Base-by-base conservation (phyloP, 2,797 vertebrate genomes). In the Danio kyathit region DNA sequence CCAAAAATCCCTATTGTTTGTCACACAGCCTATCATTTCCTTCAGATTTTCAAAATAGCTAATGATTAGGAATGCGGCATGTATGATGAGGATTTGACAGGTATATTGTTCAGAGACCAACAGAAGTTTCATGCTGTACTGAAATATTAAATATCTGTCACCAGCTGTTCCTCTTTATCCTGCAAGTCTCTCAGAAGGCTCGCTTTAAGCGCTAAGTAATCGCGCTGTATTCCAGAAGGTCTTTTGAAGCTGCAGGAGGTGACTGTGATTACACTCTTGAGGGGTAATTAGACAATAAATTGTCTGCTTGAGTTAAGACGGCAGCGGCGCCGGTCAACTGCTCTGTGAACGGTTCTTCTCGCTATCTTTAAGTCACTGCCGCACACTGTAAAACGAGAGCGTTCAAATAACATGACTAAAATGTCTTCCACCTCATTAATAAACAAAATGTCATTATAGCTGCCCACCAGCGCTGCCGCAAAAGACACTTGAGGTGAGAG, bases 201-300 rank as follows among this genome's bases (percentile, higher is more conserved):
- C 44, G 61, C 16, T 59, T 78, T 48, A 9, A 48, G 19, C 10
- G 19, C 14, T 48, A 14, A 17, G 19, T 69, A 57, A 49, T 21
- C 6, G 19, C 54, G 16, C n/a, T 54, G 40, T 69, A 13, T 52
- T 71, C 29, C 57, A 79, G 44, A 21, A 79, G 46, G 46, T 63
- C n/a, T 79, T 63, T 61, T 43, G 13, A 70, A 61, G n/a, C 66
- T 63, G 17, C 5, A 4, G 17, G 48, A 13, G 17, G 16, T 52
- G 29, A 79, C 44, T 63, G 57, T 79, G 67, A 79, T 79, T 79
- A 54, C n/a, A 79, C 67, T 52, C 66, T 63, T 51, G 44, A 71
- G 67, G 51, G 66, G 77, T 29, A 71, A 71, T 79, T 79, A 72
- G 77, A 72, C 67, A 63, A 63, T 63, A 71, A 79, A 63, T 59